Evolutionary conservation across 2,113 vertebrate species (phyloP).

Genomic region (Lonchura striata): DNA sequence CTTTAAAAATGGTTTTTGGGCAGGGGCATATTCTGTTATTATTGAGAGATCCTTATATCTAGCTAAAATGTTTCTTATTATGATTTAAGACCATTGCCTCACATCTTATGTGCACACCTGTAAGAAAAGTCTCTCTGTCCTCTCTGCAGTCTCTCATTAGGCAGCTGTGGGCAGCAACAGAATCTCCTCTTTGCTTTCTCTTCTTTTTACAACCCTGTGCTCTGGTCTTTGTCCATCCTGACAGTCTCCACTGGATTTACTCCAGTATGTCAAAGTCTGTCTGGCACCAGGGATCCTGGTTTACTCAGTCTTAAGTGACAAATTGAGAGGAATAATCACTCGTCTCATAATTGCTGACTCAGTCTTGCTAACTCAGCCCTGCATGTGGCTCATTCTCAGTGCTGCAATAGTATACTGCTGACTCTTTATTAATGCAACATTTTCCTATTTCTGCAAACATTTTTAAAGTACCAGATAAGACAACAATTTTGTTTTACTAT

Average conservation of each 20-base stretch:
- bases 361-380: neutral
- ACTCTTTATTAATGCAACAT: neutral
- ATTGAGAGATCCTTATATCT: neutral
- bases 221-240: neutral
- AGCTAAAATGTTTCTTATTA: neutral
- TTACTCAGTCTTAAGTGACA: neutral
- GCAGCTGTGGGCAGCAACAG: neutral
- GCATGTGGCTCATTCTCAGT: neutral
- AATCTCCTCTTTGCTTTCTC: neutral
- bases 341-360: neutral
- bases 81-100: neutral
- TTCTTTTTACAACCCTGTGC: neutral
- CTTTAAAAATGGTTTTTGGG: neutral
- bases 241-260: neutral
- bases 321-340: neutral
- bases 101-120: neutral
- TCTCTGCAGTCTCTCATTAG: neutral
- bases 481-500: neutral
- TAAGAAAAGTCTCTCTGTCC: neutral
- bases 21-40: neutral
- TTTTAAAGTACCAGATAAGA: neutral
- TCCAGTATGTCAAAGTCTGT: neutral
- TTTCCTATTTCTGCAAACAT: neutral
- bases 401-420: neutral
- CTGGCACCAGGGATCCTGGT: neutral